A percentile compares a stretch with the other conserved stretches of the same genome.
phyloP scores from a whole-genome alignment of 1,140 invertebrate species.

The Heliconius melpomene region DNA sequence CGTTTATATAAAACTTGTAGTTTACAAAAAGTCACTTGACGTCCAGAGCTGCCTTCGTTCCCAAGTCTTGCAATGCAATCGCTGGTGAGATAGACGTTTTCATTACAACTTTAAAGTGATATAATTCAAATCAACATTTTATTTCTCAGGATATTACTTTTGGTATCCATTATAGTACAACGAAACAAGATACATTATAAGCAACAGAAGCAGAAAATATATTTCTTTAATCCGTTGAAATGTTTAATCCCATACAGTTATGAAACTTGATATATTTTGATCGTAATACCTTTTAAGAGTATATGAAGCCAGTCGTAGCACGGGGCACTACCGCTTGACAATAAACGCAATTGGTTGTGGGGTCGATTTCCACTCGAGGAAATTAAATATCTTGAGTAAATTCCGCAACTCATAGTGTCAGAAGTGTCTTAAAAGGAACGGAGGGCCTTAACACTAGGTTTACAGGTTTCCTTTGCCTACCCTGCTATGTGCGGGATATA shows the following conservation, averaged over 20 bases:
- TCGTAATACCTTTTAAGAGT: no score
- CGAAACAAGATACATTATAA: background rate
- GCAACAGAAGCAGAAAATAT: background rate
- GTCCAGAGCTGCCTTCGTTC: background rate
- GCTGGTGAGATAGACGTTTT: background rate
- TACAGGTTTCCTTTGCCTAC: no score
- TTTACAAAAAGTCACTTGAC: background rate
- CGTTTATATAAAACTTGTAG: background rate
- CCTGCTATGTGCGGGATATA: no score
- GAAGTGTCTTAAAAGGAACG: no score
- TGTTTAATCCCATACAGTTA: background rate
- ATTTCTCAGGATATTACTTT: background rate
- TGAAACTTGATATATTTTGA: background rate
- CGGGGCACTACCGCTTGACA: no score
- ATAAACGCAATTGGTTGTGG: no score
- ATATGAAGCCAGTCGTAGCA: no score
- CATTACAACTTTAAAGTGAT: conserved; percentile 1
- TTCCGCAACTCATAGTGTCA: no score
- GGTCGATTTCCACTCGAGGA: no score
- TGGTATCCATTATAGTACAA: background rate
- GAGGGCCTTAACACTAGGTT: no score
- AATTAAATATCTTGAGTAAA: no score
- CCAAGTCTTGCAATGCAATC: background rate
- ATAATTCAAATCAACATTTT: background rate
- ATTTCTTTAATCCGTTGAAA: background rate